Evolutionary conservation across 1,140 invertebrate species (phyloP).

Genomic region (Orchesella cincta): DNA sequence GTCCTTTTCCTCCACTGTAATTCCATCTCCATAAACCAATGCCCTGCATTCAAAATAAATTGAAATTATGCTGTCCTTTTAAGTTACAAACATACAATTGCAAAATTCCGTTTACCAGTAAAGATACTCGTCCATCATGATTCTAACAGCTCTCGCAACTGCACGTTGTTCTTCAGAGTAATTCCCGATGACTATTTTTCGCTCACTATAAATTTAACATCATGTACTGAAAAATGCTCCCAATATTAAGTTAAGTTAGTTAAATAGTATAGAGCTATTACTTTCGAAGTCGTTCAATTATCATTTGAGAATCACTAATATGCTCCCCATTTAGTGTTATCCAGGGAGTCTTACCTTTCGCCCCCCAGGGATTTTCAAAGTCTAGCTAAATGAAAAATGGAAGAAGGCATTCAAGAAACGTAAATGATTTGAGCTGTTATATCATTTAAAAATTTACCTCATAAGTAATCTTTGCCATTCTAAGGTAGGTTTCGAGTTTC

Average conservation of each 20-base stretch:
- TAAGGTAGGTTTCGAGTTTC: slow-evolving; percentile 48
- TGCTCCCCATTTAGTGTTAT: slow-evolving; percentile 55
- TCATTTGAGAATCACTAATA: slow-evolving; percentile 42
- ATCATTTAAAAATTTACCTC: slow-evolving; percentile 31
- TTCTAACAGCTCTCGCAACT: slow-evolving; percentile 28
- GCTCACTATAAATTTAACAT: too few relatives aligned
- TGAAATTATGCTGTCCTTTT: neutral
- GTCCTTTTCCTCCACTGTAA: slow-evolving; percentile 3
- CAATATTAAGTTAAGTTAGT: too few relatives aligned
- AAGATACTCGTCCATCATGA: slow-evolving; percentile 47
- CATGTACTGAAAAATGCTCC: too few relatives aligned
- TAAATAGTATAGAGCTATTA: too few relatives aligned
- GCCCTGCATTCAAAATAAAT: neutral
- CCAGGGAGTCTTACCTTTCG: slow-evolving; percentile 54
- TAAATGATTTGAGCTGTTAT: neutral
- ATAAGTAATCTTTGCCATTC: slow-evolving; percentile 47
- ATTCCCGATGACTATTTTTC: too few relatives aligned
- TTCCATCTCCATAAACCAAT: slow-evolving; percentile 24
- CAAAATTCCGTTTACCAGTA: slow-evolving; percentile 5
- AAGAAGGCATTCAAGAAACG: neutral
- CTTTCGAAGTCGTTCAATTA: slow-evolving; percentile 24
- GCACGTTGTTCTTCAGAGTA: slow-evolving; percentile 33
- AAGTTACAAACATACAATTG: neutral
- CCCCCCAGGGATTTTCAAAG: slow-evolving; percentile 30
- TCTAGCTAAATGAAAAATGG: slow-evolving; percentile 32